A percentile compares a stretch with the other conserved stretches of the same genome.
These are phyloP conservation scores for Anthopleura sola DNA, from an alignment of 64 coral and sea anemone genomes.

Conservation along the genomic window DNA sequence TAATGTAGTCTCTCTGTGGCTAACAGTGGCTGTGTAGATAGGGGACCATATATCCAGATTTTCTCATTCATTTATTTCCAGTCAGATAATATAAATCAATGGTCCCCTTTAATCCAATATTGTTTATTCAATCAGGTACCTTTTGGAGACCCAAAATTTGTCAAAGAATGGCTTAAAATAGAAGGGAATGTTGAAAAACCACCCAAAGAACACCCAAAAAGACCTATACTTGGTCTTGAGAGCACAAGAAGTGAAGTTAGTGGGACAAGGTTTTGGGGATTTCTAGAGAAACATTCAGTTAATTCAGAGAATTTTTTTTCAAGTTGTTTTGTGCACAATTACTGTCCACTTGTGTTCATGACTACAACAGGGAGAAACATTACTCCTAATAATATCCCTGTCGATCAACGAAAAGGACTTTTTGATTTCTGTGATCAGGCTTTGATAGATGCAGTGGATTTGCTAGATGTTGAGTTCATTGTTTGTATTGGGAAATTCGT, in stretches of 20 bases:
- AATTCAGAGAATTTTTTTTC: constrained; percentile 64
- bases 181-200: constrained; percentile 64
- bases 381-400: constrained; percentile 58
- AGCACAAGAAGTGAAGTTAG: constrained; percentile 82
- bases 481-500: constrained; percentile 87
- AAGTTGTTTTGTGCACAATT: constrained; percentile 88
- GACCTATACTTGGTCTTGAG: constrained; percentile 63
- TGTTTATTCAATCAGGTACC: constrained; percentile 43
- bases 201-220: constrained; percentile 68
- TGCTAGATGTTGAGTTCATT: constrained; percentile 51
- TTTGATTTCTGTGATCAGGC: constrained; percentile 52
- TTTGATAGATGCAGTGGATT: constrained; percentile 50
- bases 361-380: constrained; percentile 68
- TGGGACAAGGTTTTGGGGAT: constrained; percentile 82
- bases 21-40: too few relatives aligned
- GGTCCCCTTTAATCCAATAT: too few relatives aligned
- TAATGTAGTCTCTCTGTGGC: too few relatives aligned
- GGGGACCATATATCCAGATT: too few relatives aligned
- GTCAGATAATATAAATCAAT: too few relatives aligned
- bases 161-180: constrained; percentile 82
- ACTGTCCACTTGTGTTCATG: constrained; percentile 89
- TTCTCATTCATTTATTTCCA: too few relatives aligned
- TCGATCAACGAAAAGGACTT: constrained; percentile 36
- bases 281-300: constrained; percentile 64
- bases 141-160: constrained; percentile 85